Base-by-base conservation (phyloP, 2,888 invertebrate genomes). In the Papilio protenor region DNA sequence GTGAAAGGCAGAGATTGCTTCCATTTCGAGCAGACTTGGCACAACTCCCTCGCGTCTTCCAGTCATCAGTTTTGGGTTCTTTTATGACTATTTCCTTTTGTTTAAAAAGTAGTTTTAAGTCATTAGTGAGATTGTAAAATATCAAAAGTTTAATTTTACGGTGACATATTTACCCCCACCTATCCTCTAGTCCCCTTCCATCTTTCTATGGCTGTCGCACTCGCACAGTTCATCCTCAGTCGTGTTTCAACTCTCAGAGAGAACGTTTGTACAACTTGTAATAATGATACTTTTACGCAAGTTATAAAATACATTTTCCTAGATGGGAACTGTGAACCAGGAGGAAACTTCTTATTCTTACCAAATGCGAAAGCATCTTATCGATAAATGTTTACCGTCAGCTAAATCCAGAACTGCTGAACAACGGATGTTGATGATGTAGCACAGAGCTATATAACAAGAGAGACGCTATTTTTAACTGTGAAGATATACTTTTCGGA, bases 191-290 rank as follows among this genome's bases (percentile, higher is more conserved):
- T 61, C 5, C 61, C 14, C 27, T 27, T 61, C 61, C 27, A 14
- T 27, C 61, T 14, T 27, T 5, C 23, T 61, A 61, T 16, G 14
- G 1, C 27, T 27, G 27, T 61, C 61, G 4, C 61, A 61, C 10
- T 61, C 61, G 27, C 61, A 61, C 61, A 61, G 23, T 61, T 27
- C 59, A 27, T 3, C 27, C 14, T 59, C 61, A 61, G 61, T 61
- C 61, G 61, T 61, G 61, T 27, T 27, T 5, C 61, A 61, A 27
- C 61, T 27, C 27, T 61, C 61, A 61, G 16, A 61, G 14, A 5
- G 27, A 5, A 61, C 27, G 61, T 61, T 61, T 27, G 61, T 61
- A 23, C 8, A 3, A 61, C 12, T 23, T 18, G 59, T 59, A 27
- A 14, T 61, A 27, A 6, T 5, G 12, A 27, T 61, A 27, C 61